A percentile compares a stretch with the other conserved stretches of the same genome.
phyloP scores from a whole-genome alignment of 2,113 vertebrate genomes.

The Sus scrofa region T2T-Sscrofa CM000824.6:189611001-189611500 shows the following conservation, averaged over 20 bases:
- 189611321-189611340: background rate
- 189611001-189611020: background rate
- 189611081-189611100: background rate
- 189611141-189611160: background rate
- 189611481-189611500: background rate
- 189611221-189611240: background rate
- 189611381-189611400: background rate
- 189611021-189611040: background rate
- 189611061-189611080: background rate
- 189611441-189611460: background rate
- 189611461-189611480: background rate
- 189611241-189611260: background rate
- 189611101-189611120: background rate
- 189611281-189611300: background rate
- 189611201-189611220: background rate
- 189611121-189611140: background rate
- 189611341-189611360: background rate
- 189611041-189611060: background rate
- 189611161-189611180: background rate
- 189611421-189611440: background rate
- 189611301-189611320: background rate
- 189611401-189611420: background rate
- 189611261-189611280: background rate
- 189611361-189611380: background rate
- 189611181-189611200: background rate